Conservation (phyloP, 2,113 vertebrate genomes). For the Piprites chloris region DNA sequence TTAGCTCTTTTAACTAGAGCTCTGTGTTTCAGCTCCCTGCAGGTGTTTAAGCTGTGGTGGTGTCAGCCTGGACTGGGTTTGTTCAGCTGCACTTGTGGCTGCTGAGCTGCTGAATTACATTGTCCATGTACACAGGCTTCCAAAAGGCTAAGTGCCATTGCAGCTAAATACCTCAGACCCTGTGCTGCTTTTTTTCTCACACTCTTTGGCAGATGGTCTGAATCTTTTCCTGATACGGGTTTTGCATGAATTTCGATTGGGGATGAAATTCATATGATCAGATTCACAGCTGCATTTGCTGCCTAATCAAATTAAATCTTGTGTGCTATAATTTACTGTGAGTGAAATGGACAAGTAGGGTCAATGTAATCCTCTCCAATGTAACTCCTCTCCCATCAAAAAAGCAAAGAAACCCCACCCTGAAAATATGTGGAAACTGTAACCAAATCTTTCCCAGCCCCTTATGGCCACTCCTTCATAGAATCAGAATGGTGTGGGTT, state of each 20-base stretch:
- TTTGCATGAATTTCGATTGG: not conserved
- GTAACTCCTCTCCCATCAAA: not conserved
- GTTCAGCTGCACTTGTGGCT: not conserved
- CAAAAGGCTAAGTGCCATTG: not conserved
- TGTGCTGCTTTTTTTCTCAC: accelerated
- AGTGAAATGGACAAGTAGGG: not conserved
- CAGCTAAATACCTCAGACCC: not conserved
- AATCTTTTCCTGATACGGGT: not conserved
- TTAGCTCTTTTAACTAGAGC: not conserved
- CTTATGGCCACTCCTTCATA: not conserved
- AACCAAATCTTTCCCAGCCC: not conserved
- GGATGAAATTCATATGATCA: accelerated
- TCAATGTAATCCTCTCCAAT: not conserved
- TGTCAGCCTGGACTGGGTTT: not conserved
- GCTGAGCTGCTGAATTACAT: not conserved
- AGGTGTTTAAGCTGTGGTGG: accelerated
- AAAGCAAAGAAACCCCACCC: not conserved
- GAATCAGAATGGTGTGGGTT: not conserved
- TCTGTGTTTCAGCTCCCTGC: not conserved
- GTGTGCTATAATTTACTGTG: not conserved
- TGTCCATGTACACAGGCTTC: accelerated
- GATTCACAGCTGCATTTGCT: not conserved
- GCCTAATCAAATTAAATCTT: not conserved
- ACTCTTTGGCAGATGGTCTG: not conserved
- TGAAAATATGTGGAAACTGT: not conserved